Evolutionary conservation across 2,113 vertebrate genomes (phyloP).

Genomic region (Hystrix cristata): DNA sequence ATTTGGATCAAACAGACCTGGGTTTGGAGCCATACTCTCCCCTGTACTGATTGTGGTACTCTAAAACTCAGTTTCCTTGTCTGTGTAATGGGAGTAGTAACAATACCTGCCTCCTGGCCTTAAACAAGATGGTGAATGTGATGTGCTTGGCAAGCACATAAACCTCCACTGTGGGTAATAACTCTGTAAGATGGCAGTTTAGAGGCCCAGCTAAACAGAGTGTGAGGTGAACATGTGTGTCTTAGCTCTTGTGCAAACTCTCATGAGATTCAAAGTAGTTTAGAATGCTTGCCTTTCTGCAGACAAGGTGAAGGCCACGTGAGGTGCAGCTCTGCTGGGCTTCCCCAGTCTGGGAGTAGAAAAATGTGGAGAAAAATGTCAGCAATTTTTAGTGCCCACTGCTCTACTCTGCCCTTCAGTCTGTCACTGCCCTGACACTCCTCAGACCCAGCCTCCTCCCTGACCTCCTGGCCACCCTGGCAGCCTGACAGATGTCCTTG

Average conservation of each 20-base stretch:
- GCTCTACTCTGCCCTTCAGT: background rate
- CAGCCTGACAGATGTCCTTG: background rate
- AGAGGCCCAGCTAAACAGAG: background rate
- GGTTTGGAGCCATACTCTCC: background rate
- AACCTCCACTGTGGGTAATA: background rate
- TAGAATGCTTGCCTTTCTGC: background rate
- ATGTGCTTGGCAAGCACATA: background rate
- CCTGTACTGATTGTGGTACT: background rate
- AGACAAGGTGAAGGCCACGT: background rate
- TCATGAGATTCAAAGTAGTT: background rate
- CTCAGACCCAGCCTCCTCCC: background rate
- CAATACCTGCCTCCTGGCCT: background rate
- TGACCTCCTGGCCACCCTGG: background rate
- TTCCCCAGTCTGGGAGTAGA: background rate
- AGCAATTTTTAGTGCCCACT: background rate
- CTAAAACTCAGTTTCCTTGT: background rate
- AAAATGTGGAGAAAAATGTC: constrained; percentile 12
- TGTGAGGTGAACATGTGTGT: background rate
- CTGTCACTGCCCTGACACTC: background rate
- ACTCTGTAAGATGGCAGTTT: background rate
- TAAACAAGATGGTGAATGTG: background rate
- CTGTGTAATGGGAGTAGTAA: background rate
- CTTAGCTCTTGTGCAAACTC: background rate
- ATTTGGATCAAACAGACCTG: background rate
- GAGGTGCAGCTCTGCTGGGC: background rate